A percentile compares a stretch with the other conserved stretches of the same genome.
Evolutionary conservation across 2,113 vertebrate species (phyloP).

Genomic region (Corythaixoides concolor): DNA sequence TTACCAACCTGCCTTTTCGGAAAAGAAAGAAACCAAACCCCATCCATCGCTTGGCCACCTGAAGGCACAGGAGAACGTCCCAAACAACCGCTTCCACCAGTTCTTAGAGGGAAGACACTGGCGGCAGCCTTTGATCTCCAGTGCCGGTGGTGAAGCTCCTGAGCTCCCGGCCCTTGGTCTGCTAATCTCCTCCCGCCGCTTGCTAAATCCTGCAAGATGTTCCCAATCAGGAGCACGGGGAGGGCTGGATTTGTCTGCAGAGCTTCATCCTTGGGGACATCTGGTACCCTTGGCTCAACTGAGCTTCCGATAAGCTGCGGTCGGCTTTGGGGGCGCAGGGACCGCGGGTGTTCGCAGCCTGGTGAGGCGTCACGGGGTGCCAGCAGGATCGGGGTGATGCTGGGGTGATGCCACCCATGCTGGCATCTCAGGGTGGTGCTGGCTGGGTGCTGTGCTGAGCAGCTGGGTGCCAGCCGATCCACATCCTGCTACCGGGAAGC

Average conservation of each 20-base stretch:
- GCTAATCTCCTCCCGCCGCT: not conserved
- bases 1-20: not conserved
- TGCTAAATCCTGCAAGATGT: not conserved
- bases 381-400: not conserved
- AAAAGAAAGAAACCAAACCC: not conserved
- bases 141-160: not conserved
- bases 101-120: not conserved
- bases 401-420: not conserved
- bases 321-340: not conserved
- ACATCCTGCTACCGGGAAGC: not conserved
- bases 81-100: conserved; percentile 1
- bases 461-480: not conserved
- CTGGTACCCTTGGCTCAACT: not conserved
- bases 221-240: not conserved
- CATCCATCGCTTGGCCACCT: not conserved
- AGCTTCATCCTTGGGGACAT: conserved; percentile 40
- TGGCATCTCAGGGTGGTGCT: not conserved
- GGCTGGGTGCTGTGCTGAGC: not conserved
- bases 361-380: not conserved
- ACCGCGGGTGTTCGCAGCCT: rapidly evolving
- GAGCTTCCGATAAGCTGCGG: not conserved
- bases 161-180: not conserved
- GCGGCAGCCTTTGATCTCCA: not conserved
- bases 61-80: not conserved
- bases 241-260: not conserved